phyloP scores from a whole-genome alignment of 1,140 invertebrate genomes.

The Diorhabda carinulata region DNA sequence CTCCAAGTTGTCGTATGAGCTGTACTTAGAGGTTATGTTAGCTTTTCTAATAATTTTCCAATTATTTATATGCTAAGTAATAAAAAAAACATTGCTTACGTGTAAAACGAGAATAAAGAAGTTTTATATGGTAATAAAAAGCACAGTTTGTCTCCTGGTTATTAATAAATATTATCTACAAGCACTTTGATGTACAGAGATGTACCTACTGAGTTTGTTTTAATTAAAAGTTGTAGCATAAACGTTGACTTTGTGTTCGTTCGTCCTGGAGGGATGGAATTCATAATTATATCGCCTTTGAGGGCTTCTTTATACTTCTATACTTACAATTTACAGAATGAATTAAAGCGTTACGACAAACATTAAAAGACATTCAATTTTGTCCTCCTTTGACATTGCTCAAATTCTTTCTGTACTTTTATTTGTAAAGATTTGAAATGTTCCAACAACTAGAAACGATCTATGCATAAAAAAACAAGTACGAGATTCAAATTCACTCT shows the following conservation, averaged over 20 bases:
- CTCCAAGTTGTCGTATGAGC: too few species aligned
- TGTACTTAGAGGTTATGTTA: too few species aligned
- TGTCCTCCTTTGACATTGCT: background rate
- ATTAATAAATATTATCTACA: constrained; percentile 37
- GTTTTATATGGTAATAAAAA: background rate
- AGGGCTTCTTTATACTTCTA: constrained; percentile 31
- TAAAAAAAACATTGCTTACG: background rate
- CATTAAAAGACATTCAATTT: background rate
- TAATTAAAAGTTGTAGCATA: constrained; percentile 42
- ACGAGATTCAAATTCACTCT: too few species aligned
- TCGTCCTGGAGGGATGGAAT: constrained; percentile 36
- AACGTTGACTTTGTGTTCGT: constrained; percentile 38
- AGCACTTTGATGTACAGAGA: constrained; percentile 39
- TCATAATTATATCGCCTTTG: constrained; percentile 43
- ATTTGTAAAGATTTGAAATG: background rate
- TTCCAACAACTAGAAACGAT: too few species aligned
- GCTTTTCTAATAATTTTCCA: too few species aligned
- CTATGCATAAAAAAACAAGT: too few species aligned
- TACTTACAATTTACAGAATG: constrained; percentile 12
- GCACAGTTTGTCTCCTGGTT: constrained; percentile 19
- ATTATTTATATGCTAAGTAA: too few species aligned
- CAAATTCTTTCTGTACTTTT: background rate
- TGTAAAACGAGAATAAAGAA: background rate
- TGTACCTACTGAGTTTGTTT: constrained; percentile 38
- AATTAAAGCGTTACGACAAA: constrained; percentile 9